Evolutionary conservation across 2,113 vertebrate genomes (phyloP).

Genomic region (Oriolus oriolus): DNA sequence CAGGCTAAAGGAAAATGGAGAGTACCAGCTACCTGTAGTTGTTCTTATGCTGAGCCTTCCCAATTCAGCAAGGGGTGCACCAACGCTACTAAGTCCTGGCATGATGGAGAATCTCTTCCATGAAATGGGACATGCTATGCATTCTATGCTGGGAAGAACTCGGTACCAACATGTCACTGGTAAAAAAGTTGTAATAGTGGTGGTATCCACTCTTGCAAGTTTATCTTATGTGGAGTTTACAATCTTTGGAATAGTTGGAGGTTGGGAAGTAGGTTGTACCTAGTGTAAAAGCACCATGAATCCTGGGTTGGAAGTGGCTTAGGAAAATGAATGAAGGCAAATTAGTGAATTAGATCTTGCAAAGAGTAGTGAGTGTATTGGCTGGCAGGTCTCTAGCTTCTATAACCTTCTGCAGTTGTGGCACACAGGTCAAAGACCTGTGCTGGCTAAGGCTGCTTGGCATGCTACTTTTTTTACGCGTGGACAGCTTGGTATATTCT

Average conservation of each 20-base stretch:
- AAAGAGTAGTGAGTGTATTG: background rate
- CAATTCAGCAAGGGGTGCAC: slow-evolving; percentile 72
- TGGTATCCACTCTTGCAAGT: background rate
- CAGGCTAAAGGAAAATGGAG: slow-evolving; percentile 78
- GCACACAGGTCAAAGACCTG: background rate
- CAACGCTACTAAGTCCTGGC: slow-evolving; percentile 86
- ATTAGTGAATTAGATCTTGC: background rate
- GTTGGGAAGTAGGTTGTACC: background rate
- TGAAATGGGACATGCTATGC: slow-evolving; percentile 98
- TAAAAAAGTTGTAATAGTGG: slow-evolving; percentile 27
- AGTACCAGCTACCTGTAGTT: slow-evolving; percentile 93
- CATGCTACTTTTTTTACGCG: background rate
- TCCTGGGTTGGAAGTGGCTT: background rate
- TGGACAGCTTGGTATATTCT: background rate
- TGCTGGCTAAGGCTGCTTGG: background rate
- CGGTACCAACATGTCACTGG: slow-evolving; percentile 95
- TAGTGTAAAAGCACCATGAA: background rate
- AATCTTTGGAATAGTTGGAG: background rate
- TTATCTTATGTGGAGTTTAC: background rate
- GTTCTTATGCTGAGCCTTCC: slow-evolving; percentile 95
- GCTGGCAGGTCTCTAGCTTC: background rate
- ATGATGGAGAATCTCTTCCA: slow-evolving; percentile 99
- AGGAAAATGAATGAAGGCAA: background rate
- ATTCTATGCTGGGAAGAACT: slow-evolving; percentile 96
- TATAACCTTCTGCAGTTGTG: background rate